phyloP scores from a whole-genome alignment of 2,888 invertebrate genomes.

The Microdon myrmicae region DNA sequence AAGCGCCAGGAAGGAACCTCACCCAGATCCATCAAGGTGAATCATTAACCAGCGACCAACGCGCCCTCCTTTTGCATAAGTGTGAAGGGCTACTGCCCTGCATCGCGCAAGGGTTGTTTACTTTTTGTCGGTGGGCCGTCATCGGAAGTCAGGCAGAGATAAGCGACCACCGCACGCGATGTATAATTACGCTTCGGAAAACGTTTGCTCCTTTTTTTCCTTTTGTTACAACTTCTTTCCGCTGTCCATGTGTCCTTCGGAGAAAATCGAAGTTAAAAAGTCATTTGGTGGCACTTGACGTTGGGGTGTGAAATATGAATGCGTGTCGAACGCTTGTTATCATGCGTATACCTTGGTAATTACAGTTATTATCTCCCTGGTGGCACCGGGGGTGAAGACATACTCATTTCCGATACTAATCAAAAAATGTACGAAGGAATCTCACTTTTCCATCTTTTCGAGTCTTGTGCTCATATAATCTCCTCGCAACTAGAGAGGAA shows the following conservation, averaged over 20 bases:
- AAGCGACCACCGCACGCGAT: constrained; percentile 48
- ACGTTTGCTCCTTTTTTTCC: constrained; percentile 4
- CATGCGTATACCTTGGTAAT: constrained; percentile 47
- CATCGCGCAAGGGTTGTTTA: constrained; percentile 31
- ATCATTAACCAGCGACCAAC: constrained; percentile 36
- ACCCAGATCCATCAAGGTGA: constrained; percentile 51
- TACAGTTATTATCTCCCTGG: constrained; percentile 31
- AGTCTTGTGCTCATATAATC: too few species aligned
- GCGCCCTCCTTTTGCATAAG: constrained; percentile 34
- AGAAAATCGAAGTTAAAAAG: constrained; percentile 40
- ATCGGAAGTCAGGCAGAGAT: constrained; percentile 49
- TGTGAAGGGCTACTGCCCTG: constrained; percentile 1
- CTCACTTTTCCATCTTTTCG: too few species aligned
- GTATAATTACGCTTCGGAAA: constrained; percentile 32
- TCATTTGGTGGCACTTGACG: constrained; percentile 23
- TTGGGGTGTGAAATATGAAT: constrained; percentile 21
- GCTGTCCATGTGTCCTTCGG: constrained; percentile 5
- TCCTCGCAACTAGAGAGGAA: too few species aligned
- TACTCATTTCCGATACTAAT: too few species aligned
- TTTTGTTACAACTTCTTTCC: constrained; percentile 16
- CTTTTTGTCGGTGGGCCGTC: constrained; percentile 26
- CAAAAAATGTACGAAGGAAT: too few species aligned
- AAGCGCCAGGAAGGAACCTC: constrained; percentile 40
- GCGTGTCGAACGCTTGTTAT: constrained; percentile 20
- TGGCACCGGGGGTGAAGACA: too few species aligned